Conservation (phyloP, 2,888 invertebrate species). For the Philaethria dido region DNA sequence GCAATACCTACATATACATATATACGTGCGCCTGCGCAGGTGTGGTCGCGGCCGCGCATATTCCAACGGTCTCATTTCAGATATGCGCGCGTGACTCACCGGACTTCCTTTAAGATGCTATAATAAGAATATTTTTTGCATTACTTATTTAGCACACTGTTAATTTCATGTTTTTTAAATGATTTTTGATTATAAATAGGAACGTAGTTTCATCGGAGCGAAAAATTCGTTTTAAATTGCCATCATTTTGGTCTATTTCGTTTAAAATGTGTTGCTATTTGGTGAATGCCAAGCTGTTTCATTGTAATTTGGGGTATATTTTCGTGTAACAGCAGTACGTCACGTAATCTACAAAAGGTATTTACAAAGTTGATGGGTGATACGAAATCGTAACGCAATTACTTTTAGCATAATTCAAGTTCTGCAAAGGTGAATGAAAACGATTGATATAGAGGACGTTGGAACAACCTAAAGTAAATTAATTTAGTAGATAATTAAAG, state of each 20-base stretch:
- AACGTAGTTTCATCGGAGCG: neutral
- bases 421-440: neutral
- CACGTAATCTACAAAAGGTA: neutral
- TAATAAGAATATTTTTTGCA: slow-evolving; percentile 16
- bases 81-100: slow-evolving; percentile 36
- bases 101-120: slow-evolving; percentile 34
- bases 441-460: slow-evolving; percentile 9
- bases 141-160: slow-evolving; percentile 4
- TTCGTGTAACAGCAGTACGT: neutral
- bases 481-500: neutral
- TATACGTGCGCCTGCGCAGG: slow-evolving; percentile 6
- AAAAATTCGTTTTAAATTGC: slow-evolving; percentile 20
- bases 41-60: slow-evolving; percentile 29
- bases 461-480: neutral
- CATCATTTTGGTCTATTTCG: neutral
- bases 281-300: neutral
- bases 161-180: neutral
- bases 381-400: neutral
- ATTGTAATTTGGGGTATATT: neutral
- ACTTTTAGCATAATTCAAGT: neutral
- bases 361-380: neutral
- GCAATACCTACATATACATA: neutral
- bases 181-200: neutral
- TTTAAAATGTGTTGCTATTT: neutral
- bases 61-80: slow-evolving; percentile 31